phyloP scores from a whole-genome alignment of 2,888 invertebrate species.

The Fissipunctia ypsillon region DNA sequence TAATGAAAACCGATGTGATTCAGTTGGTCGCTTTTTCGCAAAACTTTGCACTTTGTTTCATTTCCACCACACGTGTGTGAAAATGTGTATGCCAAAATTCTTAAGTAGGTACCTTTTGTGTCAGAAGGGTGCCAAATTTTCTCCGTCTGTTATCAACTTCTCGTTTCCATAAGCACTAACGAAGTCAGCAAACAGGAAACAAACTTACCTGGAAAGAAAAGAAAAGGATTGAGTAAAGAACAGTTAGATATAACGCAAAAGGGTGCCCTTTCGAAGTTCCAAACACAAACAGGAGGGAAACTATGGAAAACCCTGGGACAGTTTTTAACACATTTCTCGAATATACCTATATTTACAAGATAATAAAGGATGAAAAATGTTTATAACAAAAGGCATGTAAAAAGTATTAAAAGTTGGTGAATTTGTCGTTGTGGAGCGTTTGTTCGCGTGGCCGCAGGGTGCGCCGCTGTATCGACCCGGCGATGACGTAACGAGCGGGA shows the following conservation, averaged over 20 bases:
- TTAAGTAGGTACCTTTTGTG: slow-evolving; percentile 53
- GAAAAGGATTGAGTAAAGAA: slow-evolving; percentile 49
- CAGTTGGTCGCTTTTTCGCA: slow-evolving; percentile 19
- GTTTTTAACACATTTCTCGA: slow-evolving; percentile 32
- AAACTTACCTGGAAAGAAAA: slow-evolving; percentile 67
- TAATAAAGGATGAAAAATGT: slow-evolving; percentile 54
- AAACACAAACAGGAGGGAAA: slow-evolving; percentile 28
- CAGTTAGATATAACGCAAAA: slow-evolving; percentile 5
- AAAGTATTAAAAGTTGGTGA: slow-evolving; percentile 79
- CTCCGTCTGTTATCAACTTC: slow-evolving; percentile 27
- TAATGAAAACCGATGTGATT: slow-evolving; percentile 18
- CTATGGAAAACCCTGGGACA: slow-evolving; percentile 19
- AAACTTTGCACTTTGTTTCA: slow-evolving; percentile 34
- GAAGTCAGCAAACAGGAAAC: slow-evolving; percentile 44
- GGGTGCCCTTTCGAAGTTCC: slow-evolving; percentile 21
- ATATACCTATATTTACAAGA: slow-evolving; percentile 43
- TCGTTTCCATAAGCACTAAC: slow-evolving; percentile 36
- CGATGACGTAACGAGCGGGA: slow-evolving; percentile 80
- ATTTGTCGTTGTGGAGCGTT: slow-evolving; percentile 70
- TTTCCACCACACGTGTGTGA: slow-evolving; percentile 13
- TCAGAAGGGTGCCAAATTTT: slow-evolving; percentile 25
- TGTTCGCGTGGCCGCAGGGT: slow-evolving; percentile 73
- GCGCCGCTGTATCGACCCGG: slow-evolving; percentile 81
- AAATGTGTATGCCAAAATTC: slow-evolving; percentile 37
- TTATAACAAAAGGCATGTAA: slow-evolving; percentile 68